Evolutionary conservation across 1,140 invertebrate genomes (phyloP), one percentile per base, ranked within the genome.

Genomic region (Eurosta solidaginis): DNA sequence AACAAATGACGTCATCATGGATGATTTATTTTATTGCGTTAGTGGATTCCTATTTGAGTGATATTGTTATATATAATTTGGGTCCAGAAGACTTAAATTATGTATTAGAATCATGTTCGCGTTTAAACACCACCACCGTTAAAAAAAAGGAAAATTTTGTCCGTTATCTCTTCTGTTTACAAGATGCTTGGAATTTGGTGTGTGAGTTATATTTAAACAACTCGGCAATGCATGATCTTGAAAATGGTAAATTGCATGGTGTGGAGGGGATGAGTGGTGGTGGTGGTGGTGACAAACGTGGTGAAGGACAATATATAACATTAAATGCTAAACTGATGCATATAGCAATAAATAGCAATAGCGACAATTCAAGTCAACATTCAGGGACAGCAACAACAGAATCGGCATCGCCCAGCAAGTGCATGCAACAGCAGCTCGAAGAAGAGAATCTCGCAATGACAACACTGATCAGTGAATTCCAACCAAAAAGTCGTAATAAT

Each of bases 1-100:
- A 94, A 79, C 96, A 97, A 88, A 95, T 96, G n/a, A 95, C 95
- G 33, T 94, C 95, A 3, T 94, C 95, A 14, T 97, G 96, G 93
- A 93, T 96, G 1, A 93, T 97, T 3, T 95, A 96, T 84, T 93
- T 96, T n/a, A 93, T 96, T 59, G 92, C 95, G 1, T 87, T 97
- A 22, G 93, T 97, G 73, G 95, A 97, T 84, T 89, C 96, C 68
- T 93, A 93, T 84, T 88, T 94, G 27, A 91, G 91, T 82, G 91
- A 92, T 33, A 91, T 92, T 59, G 87, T 90, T 33, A 91, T 89
- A 45, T 92, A 92, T 49, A 89, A 89, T 79, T 88, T 92, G 33
- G 92, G 91, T 54, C 82, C 92, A 1, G 91, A 93, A 49, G 91
- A 91, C 50, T 89, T 94, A 6, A 92, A 93, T 52, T 90, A 89